A percentile compares a stretch with the other conserved stretches of the same genome.
These are phyloP conservation scores for Chloroclysta siterata DNA, from an alignment of 2,888 invertebrate species.

Conservation along the genomic window DNA sequence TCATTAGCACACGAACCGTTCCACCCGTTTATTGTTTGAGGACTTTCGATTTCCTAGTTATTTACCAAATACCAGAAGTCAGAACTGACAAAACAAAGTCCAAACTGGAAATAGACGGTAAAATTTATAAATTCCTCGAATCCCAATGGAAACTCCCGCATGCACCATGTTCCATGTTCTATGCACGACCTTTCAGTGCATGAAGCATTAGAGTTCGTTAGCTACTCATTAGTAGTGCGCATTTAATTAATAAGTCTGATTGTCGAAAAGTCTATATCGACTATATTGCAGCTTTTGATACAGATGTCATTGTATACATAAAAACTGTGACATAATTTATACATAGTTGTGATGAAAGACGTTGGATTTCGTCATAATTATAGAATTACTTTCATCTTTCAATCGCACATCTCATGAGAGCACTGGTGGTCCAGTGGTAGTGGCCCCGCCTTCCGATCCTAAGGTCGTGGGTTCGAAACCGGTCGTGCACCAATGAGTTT, in stretches of 20 bases:
- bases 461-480: too few species aligned
- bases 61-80: not conserved
- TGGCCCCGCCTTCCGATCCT: too few species aligned
- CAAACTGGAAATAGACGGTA: not conserved
- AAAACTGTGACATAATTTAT: too few species aligned
- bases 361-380: too few species aligned
- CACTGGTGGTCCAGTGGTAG: too few species aligned
- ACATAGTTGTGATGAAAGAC: too few species aligned
- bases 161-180: not conserved
- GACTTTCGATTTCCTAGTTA: not conserved
- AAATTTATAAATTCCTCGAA: not conserved
- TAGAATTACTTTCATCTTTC: too few species aligned
- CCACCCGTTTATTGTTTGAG: not conserved
- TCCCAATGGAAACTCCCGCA: not conserved
- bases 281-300: not conserved
- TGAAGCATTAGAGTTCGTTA: conserved; percentile 24
- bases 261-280: not conserved
- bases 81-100: not conserved
- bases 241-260: conserved; percentile 1
- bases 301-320: not conserved
- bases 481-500: too few species aligned
- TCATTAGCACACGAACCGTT: not conserved
- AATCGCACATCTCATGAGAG: too few species aligned
- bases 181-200: conserved; percentile 5
- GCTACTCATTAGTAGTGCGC: conserved; percentile 9